Evolutionary conservation across 2,888 invertebrate species (phyloP), one percentile per base, ranked within the genome.

Genomic region (Cynaeus angustus): DNA sequence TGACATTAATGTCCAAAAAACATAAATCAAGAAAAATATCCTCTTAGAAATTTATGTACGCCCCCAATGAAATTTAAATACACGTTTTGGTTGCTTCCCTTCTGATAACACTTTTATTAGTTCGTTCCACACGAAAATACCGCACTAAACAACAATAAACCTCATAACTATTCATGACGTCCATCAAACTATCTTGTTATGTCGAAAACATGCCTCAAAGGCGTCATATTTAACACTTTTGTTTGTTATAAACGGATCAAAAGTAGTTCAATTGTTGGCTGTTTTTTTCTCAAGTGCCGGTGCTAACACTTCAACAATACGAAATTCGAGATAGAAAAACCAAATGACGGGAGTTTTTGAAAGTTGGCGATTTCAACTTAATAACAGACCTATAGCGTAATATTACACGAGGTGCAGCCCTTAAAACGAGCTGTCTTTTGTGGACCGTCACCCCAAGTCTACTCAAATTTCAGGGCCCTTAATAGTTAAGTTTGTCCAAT

Each of bases 401-500:
- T 78, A 78, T 78, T 81, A 83, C 81, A 81, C 82, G 78, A 78
- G 79, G 75, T 80, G 79, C 78, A 83, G 83, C 83, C 83, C 82
- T 83, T 83, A 83, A 83, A 84, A 83, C 81, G 83, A 83, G 81
- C 80, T 78, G 75, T 77, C 82, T 80, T 82, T 82, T 80, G 79
- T 80, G 72, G 74, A 66, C 74, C 75, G 73, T 78, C 80, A 80
- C 80, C 79, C 80, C 74, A 77, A 78, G 74, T 79, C 78, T 77
- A 74, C 80, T 83, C 82, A 72, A 74, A 76, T 82, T 82, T 80
- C 83, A 78, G 71, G 76, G 70, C 75, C 77, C 75, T 78, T 79
- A 80, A 77, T 81, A 79, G 80, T 79, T 79, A 77, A 80, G 80
- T 80, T 80, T 80, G 78, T 76, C 76, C 81, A 79, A 82, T 82